Conservation (phyloP, 2,888 invertebrate species). For the Glyphotaelius pellucidus region DNA sequence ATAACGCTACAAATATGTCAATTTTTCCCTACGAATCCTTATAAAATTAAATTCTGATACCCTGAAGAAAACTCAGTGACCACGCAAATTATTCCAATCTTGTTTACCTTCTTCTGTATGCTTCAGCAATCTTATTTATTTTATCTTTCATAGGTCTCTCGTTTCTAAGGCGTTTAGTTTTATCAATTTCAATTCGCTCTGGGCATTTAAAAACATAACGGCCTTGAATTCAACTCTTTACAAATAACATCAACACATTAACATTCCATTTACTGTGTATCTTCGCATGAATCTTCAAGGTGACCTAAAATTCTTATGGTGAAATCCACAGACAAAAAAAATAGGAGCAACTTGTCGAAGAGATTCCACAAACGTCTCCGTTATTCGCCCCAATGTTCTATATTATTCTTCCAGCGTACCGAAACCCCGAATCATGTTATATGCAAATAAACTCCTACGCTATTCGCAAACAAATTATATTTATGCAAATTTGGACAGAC, state of each 20-base stretch:
- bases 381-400: slow-evolving; percentile 13
- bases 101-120: no score
- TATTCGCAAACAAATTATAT: slow-evolving; percentile 13
- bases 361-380: slow-evolving; percentile 17
- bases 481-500: not conserved
- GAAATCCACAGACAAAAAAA: not conserved
- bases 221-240: not conserved
- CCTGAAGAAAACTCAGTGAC: no score
- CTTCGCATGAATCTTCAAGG: not conserved
- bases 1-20: no score
- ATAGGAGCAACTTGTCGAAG: not conserved
- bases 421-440: not conserved
- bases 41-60: no score
- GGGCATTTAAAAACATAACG: not conserved
- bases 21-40: no score
- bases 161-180: no score
- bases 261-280: not conserved
- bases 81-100: no score
- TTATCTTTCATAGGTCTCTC: no score
- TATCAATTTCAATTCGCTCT: not conserved
- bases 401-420: not conserved
- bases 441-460: slow-evolving; percentile 36
- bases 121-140: no score
- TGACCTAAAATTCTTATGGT: not conserved
- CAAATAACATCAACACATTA: not conserved